Evolutionary conservation across 2,888 invertebrate genomes (phyloP).

Genomic region (Drosophila cyrtoloma): DNA sequence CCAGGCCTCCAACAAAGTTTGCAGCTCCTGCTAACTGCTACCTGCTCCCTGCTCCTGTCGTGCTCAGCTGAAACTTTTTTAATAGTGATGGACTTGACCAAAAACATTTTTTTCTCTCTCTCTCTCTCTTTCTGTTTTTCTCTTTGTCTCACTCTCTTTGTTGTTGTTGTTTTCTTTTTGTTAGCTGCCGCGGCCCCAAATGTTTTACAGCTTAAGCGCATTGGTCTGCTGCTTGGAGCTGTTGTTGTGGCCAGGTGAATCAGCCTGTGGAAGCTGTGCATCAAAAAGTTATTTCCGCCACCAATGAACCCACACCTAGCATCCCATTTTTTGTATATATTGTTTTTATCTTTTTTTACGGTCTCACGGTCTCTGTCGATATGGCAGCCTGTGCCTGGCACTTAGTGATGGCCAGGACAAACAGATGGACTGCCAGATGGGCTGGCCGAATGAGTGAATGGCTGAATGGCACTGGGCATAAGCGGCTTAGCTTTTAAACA

Average conservation of each 20-base stretch:
- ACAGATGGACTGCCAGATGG: constrained; percentile 28
- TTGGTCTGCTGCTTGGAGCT: constrained; percentile 52
- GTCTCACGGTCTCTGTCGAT: constrained; percentile 52
- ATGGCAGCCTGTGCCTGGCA: constrained; percentile 51
- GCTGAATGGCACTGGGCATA: constrained; percentile 40
- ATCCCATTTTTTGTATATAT: constrained; percentile 34
- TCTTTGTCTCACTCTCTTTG: background rate
- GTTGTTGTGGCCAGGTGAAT: constrained; percentile 76
- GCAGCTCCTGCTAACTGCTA: background rate
- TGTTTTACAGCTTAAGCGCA: constrained; percentile 76
- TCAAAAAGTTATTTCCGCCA: constrained; percentile 79
- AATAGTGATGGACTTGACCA: constrained; percentile 77
- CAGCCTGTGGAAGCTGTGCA: constrained; percentile 60
- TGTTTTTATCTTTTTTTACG: constrained; percentile 1
- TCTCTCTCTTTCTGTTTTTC: constrained; percentile 14
- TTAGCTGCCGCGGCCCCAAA: constrained; percentile 18
- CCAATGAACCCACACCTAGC: constrained; percentile 71
- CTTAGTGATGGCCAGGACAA: constrained; percentile 49
- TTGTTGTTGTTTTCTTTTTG: constrained; percentile 22
- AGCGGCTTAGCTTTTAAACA: constrained; percentile 75
- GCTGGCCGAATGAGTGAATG: constrained; percentile 26
- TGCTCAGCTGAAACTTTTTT: constrained; percentile 70
- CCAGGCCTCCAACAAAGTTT: constrained; percentile 67
- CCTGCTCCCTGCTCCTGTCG: constrained; percentile 4
- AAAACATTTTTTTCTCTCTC: constrained; percentile 42